Base-by-base conservation (phyloP, 2,797 vertebrate genomes). In the Onychomys arenicola region DNA sequence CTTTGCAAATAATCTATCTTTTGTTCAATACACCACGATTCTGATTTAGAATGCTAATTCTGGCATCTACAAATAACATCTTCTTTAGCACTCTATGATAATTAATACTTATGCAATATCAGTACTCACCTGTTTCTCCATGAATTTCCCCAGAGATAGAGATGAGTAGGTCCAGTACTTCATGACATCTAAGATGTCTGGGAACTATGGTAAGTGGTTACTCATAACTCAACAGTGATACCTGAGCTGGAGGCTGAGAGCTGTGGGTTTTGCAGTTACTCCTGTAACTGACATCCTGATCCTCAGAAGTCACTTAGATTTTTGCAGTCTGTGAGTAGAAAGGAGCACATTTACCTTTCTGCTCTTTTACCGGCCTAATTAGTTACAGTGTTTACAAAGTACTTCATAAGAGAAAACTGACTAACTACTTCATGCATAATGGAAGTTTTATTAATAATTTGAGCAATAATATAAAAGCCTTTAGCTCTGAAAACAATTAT, bases 11-110 rank as follows among this genome's bases (percentile, higher is more conserved):
- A 98, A 98, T 97, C 98, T 98, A 98, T 98, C 97, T 97, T 98
- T 98, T 98, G 98, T 98, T 99, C 98, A 94, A 96, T 98, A 98
- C 55, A 55, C 98, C 98, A 97, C 98, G 97, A 97, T 98, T 98
- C 97, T 98, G 95, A 98, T 99, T 99, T 98, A 97, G 98, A 98
- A 93, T 78, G 92, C 95, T 98, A 96, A 96, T 93, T 97, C 97
- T 97, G 85, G 89, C 98, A 98, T 71, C 91, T 82, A 52, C 0
- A 2, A 83, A 75, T 85, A 88, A 57, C 34, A 95, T 98, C 99
- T 98, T 98, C 97, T 98, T 98, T 98, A 99, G 98, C 96, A 97
- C 75, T 97, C 95, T 95, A 83, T 71, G 94, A 59, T 93, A 97
- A 97, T 94, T 97, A 98, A 97, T 81, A 94, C 49, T 52, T 75